A percentile compares a stretch with the other conserved stretches of the same genome.
phyloP scores from a whole-genome alignment of 2,113 vertebrate genomes.

The Boulengeromyrus knoepffleri region DNA sequence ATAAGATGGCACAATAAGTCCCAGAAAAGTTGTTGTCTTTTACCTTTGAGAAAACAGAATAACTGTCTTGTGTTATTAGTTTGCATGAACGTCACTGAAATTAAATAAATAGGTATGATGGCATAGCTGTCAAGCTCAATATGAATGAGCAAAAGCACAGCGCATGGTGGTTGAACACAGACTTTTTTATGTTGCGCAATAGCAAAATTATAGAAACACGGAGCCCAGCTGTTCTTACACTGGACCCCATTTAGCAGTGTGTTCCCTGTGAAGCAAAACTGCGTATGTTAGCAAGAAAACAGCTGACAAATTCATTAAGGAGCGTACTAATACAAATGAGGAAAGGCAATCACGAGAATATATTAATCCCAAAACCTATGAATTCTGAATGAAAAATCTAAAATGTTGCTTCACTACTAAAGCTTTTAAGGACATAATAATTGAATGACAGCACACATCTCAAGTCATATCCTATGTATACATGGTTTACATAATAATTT shows the following conservation, averaged over 20 bases:
- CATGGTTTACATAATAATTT: background rate
- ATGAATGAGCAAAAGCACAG: background rate
- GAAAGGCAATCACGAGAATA: background rate
- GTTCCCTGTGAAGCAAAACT: background rate
- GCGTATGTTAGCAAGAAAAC: background rate
- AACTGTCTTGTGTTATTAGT: background rate
- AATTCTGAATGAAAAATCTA: background rate
- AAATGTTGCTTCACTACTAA: background rate
- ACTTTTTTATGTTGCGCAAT: background rate
- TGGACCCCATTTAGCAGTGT: background rate
- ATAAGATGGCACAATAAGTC: background rate
- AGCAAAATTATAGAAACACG: background rate
- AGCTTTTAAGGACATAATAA: background rate
- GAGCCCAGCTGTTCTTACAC: background rate
- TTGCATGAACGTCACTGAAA: background rate
- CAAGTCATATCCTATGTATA: background rate
- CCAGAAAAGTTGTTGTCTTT: background rate
- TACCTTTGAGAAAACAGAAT: background rate
- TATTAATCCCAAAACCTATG: background rate
- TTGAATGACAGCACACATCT: background rate
- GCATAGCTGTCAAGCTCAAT: background rate
- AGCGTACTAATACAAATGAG: background rate
- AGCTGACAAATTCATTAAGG: background rate
- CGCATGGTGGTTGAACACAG: background rate
- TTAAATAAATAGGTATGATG: background rate